Conservation (phyloP, 2,888 invertebrate genomes). For the Tipula confusa region DNA sequence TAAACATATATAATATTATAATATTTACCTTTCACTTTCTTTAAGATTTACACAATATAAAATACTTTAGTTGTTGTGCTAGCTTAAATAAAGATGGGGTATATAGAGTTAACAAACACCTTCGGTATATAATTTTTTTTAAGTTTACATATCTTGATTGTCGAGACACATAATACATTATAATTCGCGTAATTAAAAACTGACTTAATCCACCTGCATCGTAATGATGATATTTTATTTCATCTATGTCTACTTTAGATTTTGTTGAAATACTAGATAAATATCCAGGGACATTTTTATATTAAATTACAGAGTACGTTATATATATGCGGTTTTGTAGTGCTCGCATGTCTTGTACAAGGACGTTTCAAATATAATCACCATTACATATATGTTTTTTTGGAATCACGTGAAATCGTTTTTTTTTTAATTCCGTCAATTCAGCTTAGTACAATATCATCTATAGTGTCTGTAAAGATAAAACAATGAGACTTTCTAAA, state of each 20-base stretch:
- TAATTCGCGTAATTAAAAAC: conserved; percentile 1
- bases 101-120: not conserved
- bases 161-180: not conserved
- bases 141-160: not conserved
- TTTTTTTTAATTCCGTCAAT: too few relatives aligned
- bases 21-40: conserved; percentile 5
- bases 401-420: not conserved
- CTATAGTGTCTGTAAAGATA: too few relatives aligned
- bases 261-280: not conserved
- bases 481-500: not conserved
- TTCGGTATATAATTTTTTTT: not conserved
- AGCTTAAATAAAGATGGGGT: not conserved
- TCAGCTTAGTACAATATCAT: not conserved
- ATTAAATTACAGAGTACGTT: not conserved
- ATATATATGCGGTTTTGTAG: not conserved
- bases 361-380: not conserved
- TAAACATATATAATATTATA: conserved; percentile 20
- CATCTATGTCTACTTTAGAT: too few relatives aligned
- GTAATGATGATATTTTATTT: conserved; percentile 25
- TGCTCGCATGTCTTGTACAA: not conserved
- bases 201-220: not conserved
- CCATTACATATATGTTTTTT: not conserved
- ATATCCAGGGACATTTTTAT: not conserved
- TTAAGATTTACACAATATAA: not conserved
- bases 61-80: not conserved